Evolutionary conservation across 2,113 vertebrate genomes (phyloP), one percentile per base, ranked within the genome.

Genomic region (Etheostoma spectabile): DNA sequence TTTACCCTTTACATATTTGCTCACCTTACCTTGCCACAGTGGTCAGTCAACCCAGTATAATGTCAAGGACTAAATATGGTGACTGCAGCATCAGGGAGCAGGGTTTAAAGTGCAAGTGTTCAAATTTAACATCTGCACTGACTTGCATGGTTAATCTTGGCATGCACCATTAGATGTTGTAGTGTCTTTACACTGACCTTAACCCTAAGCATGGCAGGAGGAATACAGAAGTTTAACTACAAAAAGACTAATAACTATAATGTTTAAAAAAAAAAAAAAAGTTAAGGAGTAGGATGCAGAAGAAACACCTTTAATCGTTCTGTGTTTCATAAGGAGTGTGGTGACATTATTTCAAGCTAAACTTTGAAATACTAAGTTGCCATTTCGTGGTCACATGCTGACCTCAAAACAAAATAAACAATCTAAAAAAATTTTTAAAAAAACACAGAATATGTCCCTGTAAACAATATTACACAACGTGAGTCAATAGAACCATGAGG

Each of bases 1-100:
- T 66, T 69, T 12, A 72, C 57, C 27, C 10, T 5, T 33, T 30
- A 60, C 38, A 61, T 89, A 57, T 92, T 92, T 92, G 83, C 60
- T 57, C 68, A 79, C 21, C 45, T 42, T 56, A 74, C 61, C 75
- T 82, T 62, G 74, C 55, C 81, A 77, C 59, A 12, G 46, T 86
- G 89, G 87, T 91, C 86, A 86, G 72, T 92, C 65, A 88, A 77
- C 88, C 83, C n/a, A 11, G 27, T 18, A 45, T 73, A 61, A 68
- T 24, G 52, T 75, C 74, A 68, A 15, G 8, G 0, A 10, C 18
- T 52, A 38, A n/a, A 61, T 45, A 8, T 18, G 30, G 52, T 52
- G 65, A 78, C 46, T 72, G 55, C 30, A 66, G 48, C 62, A 2
- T 19, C 49, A 10, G 30, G n/a, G 24, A 69, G 3, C 62, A 51